Evolutionary conservation across 2,113 vertebrate species (phyloP).

Genomic region (Festucalex cinctus): DNA sequence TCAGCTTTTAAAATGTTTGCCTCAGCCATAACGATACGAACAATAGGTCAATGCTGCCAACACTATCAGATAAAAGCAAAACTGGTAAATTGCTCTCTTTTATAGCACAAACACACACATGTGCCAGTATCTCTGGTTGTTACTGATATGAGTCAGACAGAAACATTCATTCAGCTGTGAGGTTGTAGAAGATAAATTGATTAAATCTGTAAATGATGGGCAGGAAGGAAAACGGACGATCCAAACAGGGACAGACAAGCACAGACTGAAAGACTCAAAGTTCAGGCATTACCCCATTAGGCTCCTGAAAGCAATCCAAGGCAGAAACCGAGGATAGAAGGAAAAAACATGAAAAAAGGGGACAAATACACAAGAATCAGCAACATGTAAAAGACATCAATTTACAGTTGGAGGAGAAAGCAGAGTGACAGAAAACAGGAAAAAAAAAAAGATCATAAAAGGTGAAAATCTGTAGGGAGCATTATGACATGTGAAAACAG

Average conservation of each 20-base stretch:
- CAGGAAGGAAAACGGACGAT: neutral
- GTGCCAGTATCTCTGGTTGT: neutral
- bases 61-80: constrained; percentile 8
- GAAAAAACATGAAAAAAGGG: constrained; percentile 18
- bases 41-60: constrained; percentile 7
- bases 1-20: constrained; percentile 10
- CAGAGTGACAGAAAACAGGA: constrained; percentile 15
- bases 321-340: constrained; percentile 56
- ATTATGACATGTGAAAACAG: constrained; percentile 9
- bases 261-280: constrained; percentile 35
- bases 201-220: neutral
- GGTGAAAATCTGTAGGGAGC: constrained; percentile 7
- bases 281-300: constrained; percentile 91
- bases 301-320: constrained; percentile 92
- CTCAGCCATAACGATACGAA: constrained; percentile 12
- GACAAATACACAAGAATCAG: constrained; percentile 40
- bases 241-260: constrained; percentile 6
- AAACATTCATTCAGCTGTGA: neutral
- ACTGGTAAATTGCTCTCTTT: constrained; percentile 38
- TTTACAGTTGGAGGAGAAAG: constrained; percentile 17
- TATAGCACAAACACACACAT: constrained; percentile 12
- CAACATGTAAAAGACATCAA: constrained; percentile 45
- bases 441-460: constrained; percentile 20
- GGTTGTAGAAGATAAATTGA: neutral
- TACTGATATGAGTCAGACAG: neutral